These are phyloP conservation scores for Agrochola circellaris DNA, from an alignment of 2,888 invertebrate genomes.

Conservation along the genomic window DNA sequence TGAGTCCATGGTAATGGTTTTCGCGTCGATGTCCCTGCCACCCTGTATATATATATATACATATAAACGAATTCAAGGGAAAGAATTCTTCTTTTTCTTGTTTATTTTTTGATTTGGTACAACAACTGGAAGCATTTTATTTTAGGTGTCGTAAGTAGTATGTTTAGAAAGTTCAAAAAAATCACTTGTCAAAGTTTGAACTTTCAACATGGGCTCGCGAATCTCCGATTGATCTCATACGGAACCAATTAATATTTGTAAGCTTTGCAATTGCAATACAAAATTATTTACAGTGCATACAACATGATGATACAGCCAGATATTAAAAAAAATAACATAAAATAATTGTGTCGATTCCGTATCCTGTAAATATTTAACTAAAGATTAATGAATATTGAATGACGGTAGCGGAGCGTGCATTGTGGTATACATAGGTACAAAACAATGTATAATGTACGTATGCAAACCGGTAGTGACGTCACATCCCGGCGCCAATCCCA, in stretches of 20 bases:
- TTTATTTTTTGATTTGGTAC: too few species aligned
- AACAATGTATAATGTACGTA: slow-evolving; percentile 8
- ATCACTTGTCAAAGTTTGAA: neutral
- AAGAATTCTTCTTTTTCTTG: too few species aligned
- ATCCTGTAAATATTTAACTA: slow-evolving; percentile 41
- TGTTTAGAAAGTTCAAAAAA: neutral
- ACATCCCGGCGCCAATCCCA: slow-evolving; percentile 34
- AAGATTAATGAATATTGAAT: slow-evolving; percentile 50
- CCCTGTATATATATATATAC: too few species aligned
- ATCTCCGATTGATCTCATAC: neutral
- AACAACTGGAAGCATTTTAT: too few species aligned
- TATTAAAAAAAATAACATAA: neutral
- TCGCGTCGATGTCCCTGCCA: too few species aligned
- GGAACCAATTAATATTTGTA: neutral
- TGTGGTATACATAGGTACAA: slow-evolving; percentile 24
- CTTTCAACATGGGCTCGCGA: neutral
- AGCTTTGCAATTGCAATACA: neutral
- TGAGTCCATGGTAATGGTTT: too few species aligned
- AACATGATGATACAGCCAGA: neutral
- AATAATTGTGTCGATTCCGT: neutral
- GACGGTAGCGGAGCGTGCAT: slow-evolving; percentile 20
- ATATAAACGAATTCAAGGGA: too few species aligned
- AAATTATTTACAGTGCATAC: neutral
- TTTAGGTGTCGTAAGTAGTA: neutral
- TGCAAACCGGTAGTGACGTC: slow-evolving; percentile 41